A percentile compares a stretch with the other conserved stretches of the same genome.
These are phyloP conservation scores for Pristionchus maxplancki DNA, from an alignment of 2,888 invertebrate genomes.

Conservation along the genomic window DNA sequence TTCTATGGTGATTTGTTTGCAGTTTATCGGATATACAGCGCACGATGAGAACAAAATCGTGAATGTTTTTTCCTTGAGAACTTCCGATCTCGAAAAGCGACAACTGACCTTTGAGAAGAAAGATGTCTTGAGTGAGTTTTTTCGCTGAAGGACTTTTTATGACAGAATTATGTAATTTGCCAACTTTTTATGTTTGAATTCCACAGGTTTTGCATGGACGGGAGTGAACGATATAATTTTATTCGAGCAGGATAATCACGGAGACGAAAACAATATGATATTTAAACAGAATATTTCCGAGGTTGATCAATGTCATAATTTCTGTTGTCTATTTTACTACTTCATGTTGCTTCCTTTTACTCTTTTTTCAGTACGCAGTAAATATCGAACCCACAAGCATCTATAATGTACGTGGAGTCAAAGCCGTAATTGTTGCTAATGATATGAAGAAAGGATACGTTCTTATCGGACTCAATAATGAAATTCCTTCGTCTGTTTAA, in stretches of 20 bases:
- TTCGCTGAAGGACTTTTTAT: too few relatives aligned
- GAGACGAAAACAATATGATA: neutral
- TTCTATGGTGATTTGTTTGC: neutral
- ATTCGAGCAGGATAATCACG: too few relatives aligned
- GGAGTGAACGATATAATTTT: too few relatives aligned
- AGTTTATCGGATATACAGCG: neutral
- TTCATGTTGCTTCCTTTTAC: neutral
- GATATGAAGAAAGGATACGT: neutral
- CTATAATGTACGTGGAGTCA: neutral
- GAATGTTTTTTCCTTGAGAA: neutral
- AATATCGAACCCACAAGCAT: neutral
- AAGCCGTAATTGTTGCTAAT: neutral
- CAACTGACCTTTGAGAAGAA: neutral
- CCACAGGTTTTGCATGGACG: too few relatives aligned
- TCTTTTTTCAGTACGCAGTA: too few relatives aligned
- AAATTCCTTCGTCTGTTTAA: neutral
- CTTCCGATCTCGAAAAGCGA: neutral
- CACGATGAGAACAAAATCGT: neutral
- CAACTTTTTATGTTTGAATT: too few relatives aligned
- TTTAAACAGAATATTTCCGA: neutral
- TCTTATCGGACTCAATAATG: neutral
- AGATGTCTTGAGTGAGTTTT: too few relatives aligned
- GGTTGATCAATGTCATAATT: neutral
- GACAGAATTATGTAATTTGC: too few relatives aligned
- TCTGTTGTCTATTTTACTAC: too few relatives aligned